Evolutionary conservation across 2,797 vertebrate species (phyloP).

Genomic region (Lemur catta): DNA sequence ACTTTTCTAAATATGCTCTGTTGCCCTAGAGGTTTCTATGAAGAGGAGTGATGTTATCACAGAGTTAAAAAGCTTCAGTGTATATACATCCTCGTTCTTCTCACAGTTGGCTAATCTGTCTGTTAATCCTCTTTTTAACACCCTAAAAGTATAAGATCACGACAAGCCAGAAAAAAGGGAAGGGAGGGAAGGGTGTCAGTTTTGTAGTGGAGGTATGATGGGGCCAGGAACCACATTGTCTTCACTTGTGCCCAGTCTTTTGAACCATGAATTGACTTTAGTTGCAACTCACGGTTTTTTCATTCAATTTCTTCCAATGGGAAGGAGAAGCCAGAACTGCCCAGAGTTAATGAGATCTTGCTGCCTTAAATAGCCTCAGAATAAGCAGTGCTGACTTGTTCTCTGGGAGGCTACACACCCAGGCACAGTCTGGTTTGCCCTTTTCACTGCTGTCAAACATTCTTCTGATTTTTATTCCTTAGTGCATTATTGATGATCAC

Average conservation of each 20-base stretch:
- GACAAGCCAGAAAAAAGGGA: not conserved
- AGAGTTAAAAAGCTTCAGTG: not conserved
- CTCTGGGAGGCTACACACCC: not conserved
- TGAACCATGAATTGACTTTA: not conserved
- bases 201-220: not conserved
- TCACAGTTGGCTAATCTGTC: not conserved
- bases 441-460: slow-evolving; percentile 53
- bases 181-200: fast-evolving
- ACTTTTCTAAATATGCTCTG: not conserved
- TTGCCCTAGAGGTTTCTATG: not conserved
- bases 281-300: slow-evolving; percentile 25
- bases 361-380: not conserved
- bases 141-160: not conserved
- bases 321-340: slow-evolving; percentile 35
- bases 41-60: not conserved
- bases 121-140: not conserved
- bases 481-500: slow-evolving; percentile 64
- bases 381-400: not conserved
- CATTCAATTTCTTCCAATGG: not conserved
- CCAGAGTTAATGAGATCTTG: slow-evolving; percentile 48
- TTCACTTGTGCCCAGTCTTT: not conserved
- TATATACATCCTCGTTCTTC: not conserved
- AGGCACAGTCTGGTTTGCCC: slow-evolving; percentile 34
- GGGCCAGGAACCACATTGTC: not conserved
- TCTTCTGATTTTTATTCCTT: slow-evolving; percentile 57